phyloP scores from a whole-genome alignment of 2,888 invertebrate genomes.

The Campoplex capitator region DNA sequence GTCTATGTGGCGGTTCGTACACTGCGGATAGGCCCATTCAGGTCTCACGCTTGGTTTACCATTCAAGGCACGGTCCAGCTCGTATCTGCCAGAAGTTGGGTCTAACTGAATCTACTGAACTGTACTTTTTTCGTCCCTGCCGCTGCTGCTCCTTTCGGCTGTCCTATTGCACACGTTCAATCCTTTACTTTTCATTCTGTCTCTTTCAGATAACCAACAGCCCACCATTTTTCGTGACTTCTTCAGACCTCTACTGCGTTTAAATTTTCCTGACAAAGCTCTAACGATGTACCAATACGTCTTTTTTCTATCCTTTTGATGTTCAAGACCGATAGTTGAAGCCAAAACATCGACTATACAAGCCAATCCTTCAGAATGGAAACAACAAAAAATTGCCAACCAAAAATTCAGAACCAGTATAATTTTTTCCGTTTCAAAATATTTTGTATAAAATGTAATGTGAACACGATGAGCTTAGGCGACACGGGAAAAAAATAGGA shows the following conservation, averaged over 20 bases:
- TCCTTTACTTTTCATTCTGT: constrained; percentile 46
- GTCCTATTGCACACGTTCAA: constrained; percentile 43
- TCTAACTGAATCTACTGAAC: constrained; percentile 66
- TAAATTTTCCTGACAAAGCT: constrained; percentile 30
- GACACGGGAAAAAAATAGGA: not conserved
- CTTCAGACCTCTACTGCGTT: constrained; percentile 1
- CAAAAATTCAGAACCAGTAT: not conserved
- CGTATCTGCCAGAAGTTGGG: constrained; percentile 67
- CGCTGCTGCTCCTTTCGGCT: constrained; percentile 16
- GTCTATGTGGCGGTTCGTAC: constrained; percentile 40
- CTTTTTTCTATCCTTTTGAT: not conserved
- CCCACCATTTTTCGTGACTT: constrained; percentile 17
- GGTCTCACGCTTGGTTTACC: constrained; percentile 66
- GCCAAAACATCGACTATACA: not conserved
- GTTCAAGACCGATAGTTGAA: not conserved
- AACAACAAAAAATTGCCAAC: not conserved
- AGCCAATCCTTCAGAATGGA: not conserved
- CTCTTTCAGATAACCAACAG: constrained; percentile 39
- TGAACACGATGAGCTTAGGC: not conserved
- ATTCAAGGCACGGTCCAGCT: constrained; percentile 74
- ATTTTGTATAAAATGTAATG: not conserved
- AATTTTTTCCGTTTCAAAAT: not conserved
- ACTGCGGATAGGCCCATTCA: constrained; percentile 58
- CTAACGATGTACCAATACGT: constrained; percentile 32
- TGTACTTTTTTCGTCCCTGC: constrained; percentile 28